Evolutionary conservation across 2,888 invertebrate species (phyloP).

Genomic region (Polymixis flavicincta): DNA sequence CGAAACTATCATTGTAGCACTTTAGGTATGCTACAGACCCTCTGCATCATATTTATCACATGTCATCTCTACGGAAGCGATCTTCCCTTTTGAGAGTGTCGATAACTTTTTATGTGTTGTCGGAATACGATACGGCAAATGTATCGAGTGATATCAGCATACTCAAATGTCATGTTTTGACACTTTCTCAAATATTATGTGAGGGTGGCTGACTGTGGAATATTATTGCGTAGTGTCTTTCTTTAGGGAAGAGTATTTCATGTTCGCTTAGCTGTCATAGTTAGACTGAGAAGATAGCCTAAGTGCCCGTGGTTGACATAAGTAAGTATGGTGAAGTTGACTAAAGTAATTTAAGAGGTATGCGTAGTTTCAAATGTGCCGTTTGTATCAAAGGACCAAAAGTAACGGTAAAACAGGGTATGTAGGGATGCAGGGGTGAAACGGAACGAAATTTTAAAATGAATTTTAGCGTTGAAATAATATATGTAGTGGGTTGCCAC

Average conservation of each 20-base stretch:
- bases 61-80: slow-evolving; percentile 38
- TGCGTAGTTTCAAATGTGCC: background rate
- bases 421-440: too few species aligned
- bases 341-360: background rate
- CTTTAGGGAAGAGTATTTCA: background rate
- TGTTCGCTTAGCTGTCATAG: too few species aligned
- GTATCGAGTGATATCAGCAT: slow-evolving; percentile 48
- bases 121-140: slow-evolving; percentile 50
- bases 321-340: background rate
- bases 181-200: slow-evolving; percentile 37
- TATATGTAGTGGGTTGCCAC: too few species aligned
- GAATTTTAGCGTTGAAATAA: too few species aligned
- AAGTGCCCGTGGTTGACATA: background rate
- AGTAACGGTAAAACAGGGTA: background rate
- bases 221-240: background rate
- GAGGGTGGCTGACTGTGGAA: slow-evolving; percentile 9
- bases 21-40: background rate
- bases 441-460: too few species aligned
- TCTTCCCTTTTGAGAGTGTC: slow-evolving; percentile 37
- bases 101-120: slow-evolving; percentile 47
- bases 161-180: slow-evolving; percentile 46
- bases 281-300: background rate
- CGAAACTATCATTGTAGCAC: background rate
- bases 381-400: background rate
- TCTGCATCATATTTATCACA: slow-evolving; percentile 4